Base-by-base conservation (phyloP, 2,113 vertebrate species). In the Podarcis muralis region DNA sequence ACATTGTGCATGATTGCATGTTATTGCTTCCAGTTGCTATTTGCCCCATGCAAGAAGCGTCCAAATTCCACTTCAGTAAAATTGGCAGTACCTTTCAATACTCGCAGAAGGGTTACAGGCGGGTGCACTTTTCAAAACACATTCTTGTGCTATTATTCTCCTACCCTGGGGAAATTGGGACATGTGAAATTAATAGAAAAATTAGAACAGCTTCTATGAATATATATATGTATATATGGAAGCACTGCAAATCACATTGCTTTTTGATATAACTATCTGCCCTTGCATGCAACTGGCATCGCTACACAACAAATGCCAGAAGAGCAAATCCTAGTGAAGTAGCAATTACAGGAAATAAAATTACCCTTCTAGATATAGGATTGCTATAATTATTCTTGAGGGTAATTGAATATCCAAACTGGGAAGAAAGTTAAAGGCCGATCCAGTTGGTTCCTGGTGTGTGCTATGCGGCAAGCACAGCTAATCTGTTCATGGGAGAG, bases 271-370 rank as follows among this genome's bases (percentile, higher is more conserved):
- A 48, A 43, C 2, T 3, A 3, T 35, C 89, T 89, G 71, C 37
- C 80, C 71, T 35, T 71, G 53, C 71, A 84, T 89, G 3, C 11
- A 30, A 81, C 23, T 84, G 8, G 69, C n/a, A 85, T 18, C 68
- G 37, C 23, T 23, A 35, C 40, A 69, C 18, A 90, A 22, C 25
- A 92, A 89, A 72, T 59, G 5, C 66, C 85, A 88, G 88, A 89
- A 90, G 77, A 81, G 1, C n/a, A 87, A 48, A 88, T 83, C 6
- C 35, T 62, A 83, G 2, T 81, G 78, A 92, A 79, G 53, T 85
- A 80, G n/a, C 9, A 86, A 81, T 83, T 57, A 71, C 27, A 88
- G 22, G 43, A 74, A 92, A 90, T 25, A 89, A 83, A 90, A 81
- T 25, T 71, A 79, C 16, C 48, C 75, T 69, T 59, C 82, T 59